These are phyloP conservation scores for Tyria jacobaeae DNA, from an alignment of 2,888 invertebrate species.

Conservation along the genomic window DNA sequence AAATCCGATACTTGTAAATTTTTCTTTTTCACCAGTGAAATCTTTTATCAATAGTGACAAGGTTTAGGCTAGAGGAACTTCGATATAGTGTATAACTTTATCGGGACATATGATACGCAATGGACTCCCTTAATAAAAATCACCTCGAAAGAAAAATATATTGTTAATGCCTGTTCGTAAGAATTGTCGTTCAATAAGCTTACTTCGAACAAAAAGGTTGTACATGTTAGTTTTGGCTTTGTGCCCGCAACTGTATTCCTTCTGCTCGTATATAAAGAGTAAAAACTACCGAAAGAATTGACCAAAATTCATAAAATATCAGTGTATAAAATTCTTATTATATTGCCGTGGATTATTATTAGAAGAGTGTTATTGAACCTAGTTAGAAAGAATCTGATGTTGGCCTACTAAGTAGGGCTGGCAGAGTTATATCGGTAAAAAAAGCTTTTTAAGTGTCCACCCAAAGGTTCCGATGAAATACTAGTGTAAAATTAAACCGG, in stretches of 20 bases:
- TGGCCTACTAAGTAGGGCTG: background rate
- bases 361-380: background rate
- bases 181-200: slow-evolving; percentile 68
- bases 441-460: too few species aligned
- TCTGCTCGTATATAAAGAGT: background rate
- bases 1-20: background rate
- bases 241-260: slow-evolving; percentile 51
- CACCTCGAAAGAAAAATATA: slow-evolving; percentile 3
- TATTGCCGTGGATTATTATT: too few species aligned
- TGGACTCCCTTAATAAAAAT: background rate
- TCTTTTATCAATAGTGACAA: slow-evolving; percentile 2
- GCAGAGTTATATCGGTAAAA: background rate
- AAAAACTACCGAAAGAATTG: slow-evolving; percentile 18
- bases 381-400: background rate
- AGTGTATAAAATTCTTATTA: background rate
- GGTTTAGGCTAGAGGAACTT: background rate
- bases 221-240: slow-evolving; percentile 70
- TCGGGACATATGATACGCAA: background rate
- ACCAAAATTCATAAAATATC: background rate
- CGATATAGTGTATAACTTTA: background rate
- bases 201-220: slow-evolving; percentile 69
- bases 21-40: slow-evolving; percentile 2
- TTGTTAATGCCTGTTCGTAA: slow-evolving; percentile 48
- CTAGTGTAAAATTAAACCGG: background rate
- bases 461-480: background rate